Evolutionary conservation across 1,140 invertebrate species (phyloP), one percentile per base, ranked within the genome.

Genomic region (Magallana ariakensis): DNA sequence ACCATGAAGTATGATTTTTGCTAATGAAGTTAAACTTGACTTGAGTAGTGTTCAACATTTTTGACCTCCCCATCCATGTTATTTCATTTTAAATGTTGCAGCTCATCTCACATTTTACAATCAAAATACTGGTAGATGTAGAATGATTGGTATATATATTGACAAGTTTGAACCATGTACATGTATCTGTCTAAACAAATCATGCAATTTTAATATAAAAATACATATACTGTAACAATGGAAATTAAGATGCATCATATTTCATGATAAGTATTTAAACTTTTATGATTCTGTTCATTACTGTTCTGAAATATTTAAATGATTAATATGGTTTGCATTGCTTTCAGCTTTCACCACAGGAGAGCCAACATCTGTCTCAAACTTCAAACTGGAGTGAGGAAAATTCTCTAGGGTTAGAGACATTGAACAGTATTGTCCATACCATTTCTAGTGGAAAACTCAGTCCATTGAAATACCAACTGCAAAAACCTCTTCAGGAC

Each of bases 311-410:
- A 13, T 58, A 33, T 33, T 33, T 33, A 3, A 33, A 33, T 33
- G 33, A 33, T 33, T 33, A 33, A 33, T 33, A 16, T 58, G 57
- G 16, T 58, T 58, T 58, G 57, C 16, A 13, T 58, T 58, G 57
- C 19, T 75, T 75, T 19, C 66, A 75, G 66, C 19, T 8, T 75
- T 75, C 66, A 75, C 13, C 66, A 75, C 66, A 75, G 26, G 66
- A 33, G 26, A 75, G 57, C 57, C 80, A 46, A 16, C 80, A 82
- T 4, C 80, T 82, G 54, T 82, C 80, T 16, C 80, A 82, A 46
- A 54, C 53, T 46, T 82, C 80, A 53, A 82, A 55, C 53, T 82
- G 53, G 80, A 82, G 80, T 56, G 66, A 75, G n/a, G 66, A 75
- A 75, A 75, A 75, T 75, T 16, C 66, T 19, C 11, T 19, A 13